phyloP scores from a whole-genome alignment of 2,888 invertebrate genomes.

The Philhelius pedissequus region DNA sequence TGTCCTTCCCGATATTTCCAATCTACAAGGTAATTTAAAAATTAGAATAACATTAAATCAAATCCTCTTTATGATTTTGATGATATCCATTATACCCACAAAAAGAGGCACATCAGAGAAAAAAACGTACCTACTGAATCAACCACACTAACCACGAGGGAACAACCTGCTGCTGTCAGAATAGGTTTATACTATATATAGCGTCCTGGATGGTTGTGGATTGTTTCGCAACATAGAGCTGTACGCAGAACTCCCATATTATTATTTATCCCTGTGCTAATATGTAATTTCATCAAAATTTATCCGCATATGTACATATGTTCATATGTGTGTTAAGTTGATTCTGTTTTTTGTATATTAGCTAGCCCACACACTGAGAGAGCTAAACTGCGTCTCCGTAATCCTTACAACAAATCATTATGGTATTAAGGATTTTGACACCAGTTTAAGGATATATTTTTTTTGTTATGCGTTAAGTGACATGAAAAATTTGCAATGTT shows the following conservation, averaged over 20 bases:
- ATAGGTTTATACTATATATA: conserved; percentile 36
- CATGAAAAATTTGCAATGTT: conserved; percentile 69
- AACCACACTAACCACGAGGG: conserved; percentile 54
- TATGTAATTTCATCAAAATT: conserved; percentile 67
- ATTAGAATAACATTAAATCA: conserved; percentile 62
- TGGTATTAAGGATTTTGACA: conserved; percentile 69
- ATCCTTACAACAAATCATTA: conserved; percentile 68
- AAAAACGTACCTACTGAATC: conserved; percentile 26
- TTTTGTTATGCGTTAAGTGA: conserved; percentile 59
- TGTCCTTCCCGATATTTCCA: too few relatives aligned
- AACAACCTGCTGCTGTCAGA: conserved; percentile 67
- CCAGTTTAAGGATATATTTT: conserved; percentile 66
- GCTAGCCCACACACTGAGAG: neutral
- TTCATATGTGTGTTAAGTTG: conserved; percentile 53
- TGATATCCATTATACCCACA: neutral
- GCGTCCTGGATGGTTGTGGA: neutral
- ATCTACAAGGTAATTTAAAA: too few relatives aligned
- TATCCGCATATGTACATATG: conserved; percentile 58
- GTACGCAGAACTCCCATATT: conserved; percentile 59
- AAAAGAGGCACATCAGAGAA: neutral
- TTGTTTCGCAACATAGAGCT: conserved; percentile 18
- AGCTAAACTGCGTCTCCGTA: conserved; percentile 37
- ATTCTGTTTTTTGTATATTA: conserved; percentile 18
- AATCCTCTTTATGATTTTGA: conserved; percentile 65
- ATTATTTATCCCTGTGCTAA: conserved; percentile 52